Conservation (phyloP, 2,888 invertebrate species). For the Dryadula phaetusa region DNA sequence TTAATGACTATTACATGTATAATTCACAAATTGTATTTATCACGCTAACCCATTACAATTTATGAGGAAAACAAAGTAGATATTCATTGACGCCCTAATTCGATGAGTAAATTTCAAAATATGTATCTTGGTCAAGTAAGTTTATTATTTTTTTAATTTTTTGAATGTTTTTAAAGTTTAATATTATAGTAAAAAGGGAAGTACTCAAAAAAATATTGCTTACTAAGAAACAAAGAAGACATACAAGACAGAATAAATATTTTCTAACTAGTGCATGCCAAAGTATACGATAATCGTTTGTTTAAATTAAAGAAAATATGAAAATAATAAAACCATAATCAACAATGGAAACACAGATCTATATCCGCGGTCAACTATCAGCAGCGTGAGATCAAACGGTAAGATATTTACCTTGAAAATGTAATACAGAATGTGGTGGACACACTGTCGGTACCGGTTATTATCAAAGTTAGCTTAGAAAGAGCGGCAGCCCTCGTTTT, state of each 20-base stretch:
- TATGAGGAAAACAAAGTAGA: constrained; percentile 6
- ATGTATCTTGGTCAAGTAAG: too few species aligned
- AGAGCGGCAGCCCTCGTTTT: constrained; percentile 36
- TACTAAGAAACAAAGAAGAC: too few species aligned
- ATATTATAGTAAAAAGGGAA: too few species aligned
- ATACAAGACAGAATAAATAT: too few species aligned
- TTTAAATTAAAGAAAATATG: background rate
- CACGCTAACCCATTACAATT: constrained; percentile 6
- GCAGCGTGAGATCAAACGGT: constrained; percentile 63
- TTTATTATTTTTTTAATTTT: too few species aligned
- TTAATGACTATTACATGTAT: constrained; percentile 2
- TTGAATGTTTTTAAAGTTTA: too few species aligned
- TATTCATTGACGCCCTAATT: background rate
- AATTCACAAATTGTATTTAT: constrained; percentile 13
- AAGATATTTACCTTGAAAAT: constrained; percentile 63
- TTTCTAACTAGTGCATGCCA: too few species aligned
- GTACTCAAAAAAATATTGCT: too few species aligned
- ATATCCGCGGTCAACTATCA: constrained; percentile 64
- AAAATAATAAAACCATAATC: background rate
- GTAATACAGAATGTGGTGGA: constrained; percentile 52
- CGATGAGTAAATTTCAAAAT: background rate
- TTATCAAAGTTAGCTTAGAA: constrained; percentile 39
- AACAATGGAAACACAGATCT: constrained; percentile 54
- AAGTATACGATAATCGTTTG: too few species aligned
- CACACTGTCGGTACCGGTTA: constrained; percentile 52